These are phyloP conservation scores for Alviniconcha strummeri DNA, from an alignment of 2,888 invertebrate genomes.

Conservation along the genomic window DNA sequence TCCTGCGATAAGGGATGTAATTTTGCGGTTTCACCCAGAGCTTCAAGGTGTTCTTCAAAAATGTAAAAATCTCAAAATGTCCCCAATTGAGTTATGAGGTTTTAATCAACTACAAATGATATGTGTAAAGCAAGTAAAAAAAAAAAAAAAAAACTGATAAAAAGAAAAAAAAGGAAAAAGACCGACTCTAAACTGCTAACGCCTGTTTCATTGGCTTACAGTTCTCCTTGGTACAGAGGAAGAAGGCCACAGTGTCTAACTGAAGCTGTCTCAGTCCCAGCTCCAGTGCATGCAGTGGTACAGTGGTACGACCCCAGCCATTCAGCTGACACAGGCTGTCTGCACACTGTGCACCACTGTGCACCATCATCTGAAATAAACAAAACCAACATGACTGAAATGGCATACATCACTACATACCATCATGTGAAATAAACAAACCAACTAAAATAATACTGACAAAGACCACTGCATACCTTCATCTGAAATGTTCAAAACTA, in stretches of 20 bases:
- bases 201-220: constrained; percentile 46
- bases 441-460: not conserved
- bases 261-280: constrained; percentile 66
- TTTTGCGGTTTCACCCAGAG: too few relatives aligned
- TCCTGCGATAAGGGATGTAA: too few relatives aligned
- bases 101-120: too few relatives aligned
- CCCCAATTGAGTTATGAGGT: too few relatives aligned
- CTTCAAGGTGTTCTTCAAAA: too few relatives aligned
- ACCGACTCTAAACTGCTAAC: not conserved
- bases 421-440: not conserved
- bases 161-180: constrained; percentile 1
- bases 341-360: constrained; percentile 61
- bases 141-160: too few relatives aligned
- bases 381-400: not conserved
- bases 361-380: constrained; percentile 63
- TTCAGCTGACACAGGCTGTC: constrained; percentile 66
- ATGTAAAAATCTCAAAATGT: too few relatives aligned
- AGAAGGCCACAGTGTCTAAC: constrained; percentile 68
- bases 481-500: not conserved
- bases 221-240: constrained; percentile 67
- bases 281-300: constrained; percentile 65
- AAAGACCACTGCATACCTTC: not conserved
- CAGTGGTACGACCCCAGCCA: constrained; percentile 64
- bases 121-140: too few relatives aligned
- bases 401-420: not conserved